These are phyloP conservation scores for Peribatodes rhomboidaria DNA, from an alignment of 2,888 invertebrate species.

Conservation along the genomic window DNA sequence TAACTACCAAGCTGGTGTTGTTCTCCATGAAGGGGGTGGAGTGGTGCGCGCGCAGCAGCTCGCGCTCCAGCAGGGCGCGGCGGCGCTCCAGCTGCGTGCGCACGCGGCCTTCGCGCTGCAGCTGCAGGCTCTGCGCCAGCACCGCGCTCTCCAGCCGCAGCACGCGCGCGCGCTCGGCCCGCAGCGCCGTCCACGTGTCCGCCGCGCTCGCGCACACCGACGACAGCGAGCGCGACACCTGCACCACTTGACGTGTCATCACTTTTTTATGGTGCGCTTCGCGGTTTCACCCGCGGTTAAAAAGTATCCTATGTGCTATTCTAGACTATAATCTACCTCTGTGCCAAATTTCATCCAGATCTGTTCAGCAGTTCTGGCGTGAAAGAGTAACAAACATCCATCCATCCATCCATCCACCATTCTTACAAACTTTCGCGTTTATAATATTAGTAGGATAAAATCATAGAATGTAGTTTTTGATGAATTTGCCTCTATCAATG, in stretches of 20 bases:
- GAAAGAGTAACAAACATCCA: too few relatives aligned
- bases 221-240: constrained; percentile 72
- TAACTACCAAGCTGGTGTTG: constrained; percentile 62
- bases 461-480: too few relatives aligned
- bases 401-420: too few relatives aligned
- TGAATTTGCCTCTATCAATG: too few relatives aligned
- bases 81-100: constrained; percentile 76
- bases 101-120: constrained; percentile 73
- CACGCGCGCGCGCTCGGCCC: constrained; percentile 74
- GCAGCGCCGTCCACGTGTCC: constrained; percentile 76
- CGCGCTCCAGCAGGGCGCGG: constrained; percentile 70
- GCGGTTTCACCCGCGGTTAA: too few relatives aligned
- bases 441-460: too few relatives aligned
- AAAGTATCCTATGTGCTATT: too few relatives aligned
- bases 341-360: too few relatives aligned
- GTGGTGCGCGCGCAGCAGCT: constrained; percentile 62
- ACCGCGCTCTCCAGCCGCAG: constrained; percentile 75
- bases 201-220: constrained; percentile 69
- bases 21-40: constrained; percentile 47
- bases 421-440: too few relatives aligned
- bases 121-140: constrained; percentile 71
- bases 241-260: constrained; percentile 11
- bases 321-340: too few relatives aligned
- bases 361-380: too few relatives aligned
- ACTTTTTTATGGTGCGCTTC: neutral